Base-by-base conservation (phyloP, 2,113 vertebrate genomes). In the Cyphotilapia sp. region DNA sequence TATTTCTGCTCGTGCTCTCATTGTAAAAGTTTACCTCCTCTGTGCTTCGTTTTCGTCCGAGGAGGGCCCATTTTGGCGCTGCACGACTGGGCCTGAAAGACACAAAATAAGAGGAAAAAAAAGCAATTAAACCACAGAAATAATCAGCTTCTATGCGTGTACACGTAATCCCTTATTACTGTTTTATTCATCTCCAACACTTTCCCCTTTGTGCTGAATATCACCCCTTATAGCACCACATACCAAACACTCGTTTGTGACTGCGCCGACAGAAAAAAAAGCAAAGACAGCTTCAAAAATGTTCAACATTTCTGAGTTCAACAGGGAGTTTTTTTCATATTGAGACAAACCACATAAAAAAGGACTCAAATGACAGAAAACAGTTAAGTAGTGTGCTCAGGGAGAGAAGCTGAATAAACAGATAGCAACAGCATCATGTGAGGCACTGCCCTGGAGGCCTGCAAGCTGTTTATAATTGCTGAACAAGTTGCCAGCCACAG, bases 1-100 rank as follows among this genome's bases (percentile, higher is more conserved):
- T 61, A 31, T 31, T 63, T 31, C 49, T 24, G 31, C 11, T 42
- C 12, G 11, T 61, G 57, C 2, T 22, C 13, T n/a, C 22, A 9
- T 24, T 69, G 4, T 38, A 29, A 40, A 84, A 53, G 13, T 81
- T 85, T 96, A 99, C 98, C 98, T 98, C 96, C 98, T 97, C 91
- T 98, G 98, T 82, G 97, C 96, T 94, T 99, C 98, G 95, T 95
- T 97, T 92, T 99, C 98, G 49, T 99, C 98, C 42, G 98, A 97
- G 82, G 97, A 97, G 8, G 98, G 98, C 90, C 98, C 98, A 97
- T 99, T 99, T 92, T 98, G 98, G 84, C 98, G 98, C 93, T 98
- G 98, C 90, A 97, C 96, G 88, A 97, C 96, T 92, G 98, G 98
- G 96, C 98, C 98, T 99, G 90, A 7, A 90, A 84, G 87, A 94